Percentiles rank a stretch among this genome's conserved stretches.
These are phyloP conservation scores for Oryzaephilus surinamensis DNA, from an alignment of 1,140 invertebrate genomes.

Conservation along the genomic window DNA sequence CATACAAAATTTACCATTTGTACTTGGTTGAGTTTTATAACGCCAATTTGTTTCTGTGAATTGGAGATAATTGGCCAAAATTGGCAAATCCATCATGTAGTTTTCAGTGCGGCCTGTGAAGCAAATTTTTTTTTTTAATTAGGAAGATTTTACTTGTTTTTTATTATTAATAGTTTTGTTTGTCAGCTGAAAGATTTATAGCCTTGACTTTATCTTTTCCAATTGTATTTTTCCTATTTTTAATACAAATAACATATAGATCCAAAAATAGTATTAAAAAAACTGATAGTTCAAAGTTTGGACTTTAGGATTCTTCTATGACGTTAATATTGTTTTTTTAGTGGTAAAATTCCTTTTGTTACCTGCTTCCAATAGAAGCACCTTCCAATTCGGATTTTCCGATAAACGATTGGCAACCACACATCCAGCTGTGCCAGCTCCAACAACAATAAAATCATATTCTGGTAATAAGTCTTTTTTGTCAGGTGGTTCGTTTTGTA, in stretches of 20 bases:
- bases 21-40: conserved; percentile 46
- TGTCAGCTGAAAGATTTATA: background rate
- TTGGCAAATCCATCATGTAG: conserved; percentile 56
- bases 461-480: conserved; percentile 34
- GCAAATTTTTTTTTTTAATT: background rate
- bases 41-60: conserved; percentile 47
- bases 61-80: conserved; percentile 52
- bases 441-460: conserved; percentile 48
- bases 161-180: background rate
- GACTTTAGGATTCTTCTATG: conserved; percentile 29
- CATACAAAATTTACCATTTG: conserved; percentile 34
- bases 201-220: background rate
- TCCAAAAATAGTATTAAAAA: too few relatives aligned
- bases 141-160: background rate
- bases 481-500: conserved; percentile 20
- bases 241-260: too few relatives aligned
- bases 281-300: conserved; percentile 38
- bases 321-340: background rate
- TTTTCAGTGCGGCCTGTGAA: conserved; percentile 35
- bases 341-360: conserved; percentile 7
- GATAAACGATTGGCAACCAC: conserved; percentile 49
- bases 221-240: too few relatives aligned
- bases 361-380: conserved; percentile 51
- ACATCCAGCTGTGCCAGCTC: conserved; percentile 54
- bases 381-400: conserved; percentile 40